These are phyloP conservation scores for Corbicula japonica DNA, from an alignment of 2,888 invertebrate genomes.

Conservation along the genomic window DNA sequence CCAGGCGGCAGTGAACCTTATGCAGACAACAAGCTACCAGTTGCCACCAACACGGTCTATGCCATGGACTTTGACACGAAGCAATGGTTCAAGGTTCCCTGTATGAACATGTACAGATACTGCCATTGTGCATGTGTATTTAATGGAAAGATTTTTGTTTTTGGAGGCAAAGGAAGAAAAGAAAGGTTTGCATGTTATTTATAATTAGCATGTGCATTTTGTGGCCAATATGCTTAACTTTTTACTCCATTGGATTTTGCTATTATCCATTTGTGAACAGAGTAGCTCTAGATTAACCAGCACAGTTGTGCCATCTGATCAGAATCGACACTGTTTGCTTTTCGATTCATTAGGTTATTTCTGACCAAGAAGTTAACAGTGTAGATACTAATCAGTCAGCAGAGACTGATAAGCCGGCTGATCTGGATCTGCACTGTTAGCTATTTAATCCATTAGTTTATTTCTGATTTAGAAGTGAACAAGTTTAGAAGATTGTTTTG, in stretches of 20 bases:
- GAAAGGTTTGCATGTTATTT: background rate
- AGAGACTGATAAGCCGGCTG: no score
- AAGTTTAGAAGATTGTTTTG: no score
- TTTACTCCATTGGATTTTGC: background rate
- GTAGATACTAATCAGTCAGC: no score
- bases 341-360: no score
- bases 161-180: conserved; percentile 74
- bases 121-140: conserved; percentile 69
- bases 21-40: conserved; percentile 17
- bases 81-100: conserved; percentile 64
- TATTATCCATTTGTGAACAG: background rate
- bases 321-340: no score
- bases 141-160: conserved; percentile 71
- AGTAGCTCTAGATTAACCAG: background rate
- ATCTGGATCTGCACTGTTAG: no score
- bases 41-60: conserved; percentile 61
- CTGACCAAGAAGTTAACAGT: no score
- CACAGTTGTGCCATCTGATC: background rate
- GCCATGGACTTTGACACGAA: conserved; percentile 57
- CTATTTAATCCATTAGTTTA: no score
- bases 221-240: no score
- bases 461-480: no score
- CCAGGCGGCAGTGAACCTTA: conserved; percentile 52
- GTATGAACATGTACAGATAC: conserved; percentile 66
- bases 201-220: no score